Evolutionary conservation across 2,797 vertebrate species (phyloP).

Genomic region (Cossypha polioptera): DNA sequence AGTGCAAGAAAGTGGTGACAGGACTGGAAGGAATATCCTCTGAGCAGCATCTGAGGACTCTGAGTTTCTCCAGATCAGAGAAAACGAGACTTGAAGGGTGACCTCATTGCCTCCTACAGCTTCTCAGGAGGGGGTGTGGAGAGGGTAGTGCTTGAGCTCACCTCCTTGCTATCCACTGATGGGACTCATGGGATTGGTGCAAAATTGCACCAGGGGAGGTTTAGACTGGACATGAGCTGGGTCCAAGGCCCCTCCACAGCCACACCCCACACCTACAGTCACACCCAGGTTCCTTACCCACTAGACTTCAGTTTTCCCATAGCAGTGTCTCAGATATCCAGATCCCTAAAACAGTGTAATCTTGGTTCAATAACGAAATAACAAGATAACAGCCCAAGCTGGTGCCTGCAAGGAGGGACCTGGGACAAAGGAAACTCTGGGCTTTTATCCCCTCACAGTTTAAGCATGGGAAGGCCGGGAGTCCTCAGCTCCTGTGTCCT

Average conservation of each 20-base stretch:
- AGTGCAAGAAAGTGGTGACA: neutral
- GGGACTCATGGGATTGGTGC: accelerated
- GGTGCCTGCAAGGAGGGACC: too few species aligned
- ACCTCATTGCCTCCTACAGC: neutral
- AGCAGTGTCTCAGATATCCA: neutral
- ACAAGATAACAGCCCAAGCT: neutral
- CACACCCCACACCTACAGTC: neutral
- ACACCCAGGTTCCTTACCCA: neutral
- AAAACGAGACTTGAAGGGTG: neutral
- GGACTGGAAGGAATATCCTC: neutral
- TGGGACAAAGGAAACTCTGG: neutral
- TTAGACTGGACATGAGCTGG: neutral
- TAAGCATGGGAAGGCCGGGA: neutral
- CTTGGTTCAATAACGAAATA: neutral
- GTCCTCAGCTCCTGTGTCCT: accelerated
- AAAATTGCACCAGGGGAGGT: neutral
- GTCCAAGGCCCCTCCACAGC: accelerated
- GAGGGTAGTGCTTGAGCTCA: neutral
- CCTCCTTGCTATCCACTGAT: neutral
- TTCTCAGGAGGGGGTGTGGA: neutral
- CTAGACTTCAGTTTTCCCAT: accelerated
- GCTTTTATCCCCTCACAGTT: neutral
- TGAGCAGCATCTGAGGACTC: neutral
- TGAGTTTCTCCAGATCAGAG: neutral
- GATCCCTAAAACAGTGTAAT: neutral